A percentile compares a stretch with the other conserved stretches of the same genome.
Evolutionary conservation across 2,113 vertebrate genomes (phyloP).

Genomic region (Oryzias curvinotus): DNA sequence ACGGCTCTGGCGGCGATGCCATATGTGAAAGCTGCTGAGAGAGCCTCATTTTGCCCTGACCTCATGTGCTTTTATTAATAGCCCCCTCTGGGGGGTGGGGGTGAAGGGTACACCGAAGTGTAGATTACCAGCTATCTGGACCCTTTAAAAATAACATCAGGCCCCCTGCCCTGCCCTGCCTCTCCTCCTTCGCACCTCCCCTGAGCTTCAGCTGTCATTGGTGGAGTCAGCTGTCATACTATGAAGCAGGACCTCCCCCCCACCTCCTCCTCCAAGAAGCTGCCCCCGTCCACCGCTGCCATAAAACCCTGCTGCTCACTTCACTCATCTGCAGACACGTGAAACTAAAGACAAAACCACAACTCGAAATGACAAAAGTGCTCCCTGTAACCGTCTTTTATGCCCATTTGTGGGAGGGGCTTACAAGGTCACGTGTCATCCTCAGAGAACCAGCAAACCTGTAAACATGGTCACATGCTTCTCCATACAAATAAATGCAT

Average conservation of each 20-base stretch:
- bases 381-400: too few relatives aligned
- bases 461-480: too few relatives aligned
- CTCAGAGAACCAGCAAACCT: too few relatives aligned
- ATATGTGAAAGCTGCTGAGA: conserved; percentile 71
- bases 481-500: too few relatives aligned
- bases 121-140: conserved; percentile 77
- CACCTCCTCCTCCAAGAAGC: conserved; percentile 13
- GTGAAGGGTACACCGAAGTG: conserved; percentile 54
- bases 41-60: conserved; percentile 69
- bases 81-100: conserved; percentile 43
- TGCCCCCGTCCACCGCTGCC: conserved; percentile 45
- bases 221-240: conserved; percentile 72
- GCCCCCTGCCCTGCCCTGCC: conserved; percentile 14
- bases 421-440: too few relatives aligned
- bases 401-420: too few relatives aligned
- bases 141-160: conserved; percentile 70
- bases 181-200: conserved; percentile 43
- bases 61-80: conserved; percentile 76
- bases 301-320: not conserved
- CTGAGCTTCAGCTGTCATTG: conserved; percentile 72
- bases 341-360: not conserved
- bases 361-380: not conserved
- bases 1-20: not conserved
- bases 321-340: not conserved
- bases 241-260: conserved; percentile 23